Percentiles rank a stretch among this genome's conserved stretches.
Evolutionary conservation across 2,113 vertebrate species (phyloP).

Genomic region (Osmerus eperlanus): DNA sequence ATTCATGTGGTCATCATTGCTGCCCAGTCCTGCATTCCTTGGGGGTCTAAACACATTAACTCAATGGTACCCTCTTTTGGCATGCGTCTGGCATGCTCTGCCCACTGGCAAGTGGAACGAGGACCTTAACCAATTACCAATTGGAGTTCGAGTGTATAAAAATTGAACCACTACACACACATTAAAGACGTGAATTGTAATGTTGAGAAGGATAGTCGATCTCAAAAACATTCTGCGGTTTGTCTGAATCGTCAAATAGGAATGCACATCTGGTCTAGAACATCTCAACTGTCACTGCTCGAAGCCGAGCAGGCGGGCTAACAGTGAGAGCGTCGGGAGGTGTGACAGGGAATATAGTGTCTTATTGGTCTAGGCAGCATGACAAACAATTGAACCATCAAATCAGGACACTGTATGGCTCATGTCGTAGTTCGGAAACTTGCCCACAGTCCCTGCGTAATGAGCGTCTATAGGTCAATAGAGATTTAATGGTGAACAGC

Average conservation of each 20-base stretch:
- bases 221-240: too few relatives aligned
- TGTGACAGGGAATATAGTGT: constrained; percentile 56
- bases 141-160: too few relatives aligned
- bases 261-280: too few relatives aligned
- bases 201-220: too few relatives aligned
- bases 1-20: constrained; percentile 11
- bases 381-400: constrained; percentile 46
- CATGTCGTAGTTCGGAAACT: constrained; percentile 24
- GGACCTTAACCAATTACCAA: background rate
- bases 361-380: constrained; percentile 49
- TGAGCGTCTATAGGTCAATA: constrained; percentile 23
- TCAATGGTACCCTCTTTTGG: constrained; percentile 42
- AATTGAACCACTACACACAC: too few relatives aligned
- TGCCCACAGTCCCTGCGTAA: constrained; percentile 38
- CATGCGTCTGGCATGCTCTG: constrained; percentile 35
- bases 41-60: constrained; percentile 41
- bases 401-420: constrained; percentile 34
- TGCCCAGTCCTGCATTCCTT: constrained; percentile 32
- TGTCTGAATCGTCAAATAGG: too few relatives aligned
- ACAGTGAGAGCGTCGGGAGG: constrained; percentile 58
- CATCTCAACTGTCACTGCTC: too few relatives aligned
- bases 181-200: too few relatives aligned
- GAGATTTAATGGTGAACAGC: constrained; percentile 26
- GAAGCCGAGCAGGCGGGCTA: constrained; percentile 31
- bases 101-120: constrained; percentile 7